Base-by-base conservation (phyloP, 1,140 invertebrate species). In the Alviniconcha marisindica region DNA sequence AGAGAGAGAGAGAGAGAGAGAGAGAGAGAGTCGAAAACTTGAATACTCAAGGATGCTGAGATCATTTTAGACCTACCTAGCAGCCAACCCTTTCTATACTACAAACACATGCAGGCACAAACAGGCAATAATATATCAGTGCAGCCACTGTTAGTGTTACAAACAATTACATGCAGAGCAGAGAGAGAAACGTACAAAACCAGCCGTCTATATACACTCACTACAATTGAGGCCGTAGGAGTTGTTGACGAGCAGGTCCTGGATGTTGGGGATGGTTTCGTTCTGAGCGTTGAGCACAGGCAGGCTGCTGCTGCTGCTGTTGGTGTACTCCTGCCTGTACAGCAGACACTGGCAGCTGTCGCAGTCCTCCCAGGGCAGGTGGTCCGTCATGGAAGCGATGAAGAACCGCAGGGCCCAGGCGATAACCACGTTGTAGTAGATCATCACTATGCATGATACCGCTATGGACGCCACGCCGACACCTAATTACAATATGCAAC, bases 381-480 rank as follows among this genome's bases (percentile, higher is more conserved):
- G 81, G 63, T 85, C 80, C 33, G 90, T 91, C 86, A 92, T 89
- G 14, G 92, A 93, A 14, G 90, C 90, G 74, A 92, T 91, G 54
- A 93, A 88, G 82, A 89, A 93, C 80, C 92, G 93, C 14, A 94
- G 71, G 28, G 90, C 89, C 90, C 91, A 94, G 1, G 93, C 90
- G 71, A 94, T 93, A 79, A 93, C 91, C 31, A 93, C 88, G 88
- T 93, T 93, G 88, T 94, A 94, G 86, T 94, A 94, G 69, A 94
- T 89, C 36, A 91, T 83, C 74, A 94, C 91, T 12, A 93, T 89
- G 12, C 87, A 82, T 0, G 93, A 89, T 1, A 93, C 83, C 0
- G 92, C 79, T 71, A 96, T 94, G 93, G 96, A 96, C 1, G 96
- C 96, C 92, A 95, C 95, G 0, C 96, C 96, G 14, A 96, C 95